phyloP scores from a whole-genome alignment of 2,888 invertebrate species.

The Cephus spinipes region DNA sequence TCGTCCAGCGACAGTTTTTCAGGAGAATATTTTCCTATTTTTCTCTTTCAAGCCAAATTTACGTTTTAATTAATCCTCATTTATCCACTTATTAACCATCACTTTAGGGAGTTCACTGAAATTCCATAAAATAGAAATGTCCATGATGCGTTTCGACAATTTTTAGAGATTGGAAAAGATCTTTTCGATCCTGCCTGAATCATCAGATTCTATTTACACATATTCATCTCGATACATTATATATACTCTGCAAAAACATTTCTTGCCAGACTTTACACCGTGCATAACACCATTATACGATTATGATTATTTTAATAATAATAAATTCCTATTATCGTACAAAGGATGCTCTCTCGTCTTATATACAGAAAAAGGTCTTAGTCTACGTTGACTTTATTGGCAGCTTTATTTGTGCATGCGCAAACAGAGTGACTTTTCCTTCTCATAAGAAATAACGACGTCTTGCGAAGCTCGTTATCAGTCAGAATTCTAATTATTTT shows the following conservation, averaged over 20 bases:
- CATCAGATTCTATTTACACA: neutral
- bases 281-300: neutral
- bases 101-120: too few species aligned
- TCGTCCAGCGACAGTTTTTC: slow-evolving; percentile 1
- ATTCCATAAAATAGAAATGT: too few species aligned
- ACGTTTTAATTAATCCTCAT: too few species aligned
- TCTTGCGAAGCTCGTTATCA: neutral
- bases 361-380: neutral
- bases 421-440: neutral
- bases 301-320: neutral
- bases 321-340: neutral
- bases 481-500: neutral
- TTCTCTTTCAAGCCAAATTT: neutral
- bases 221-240: neutral
- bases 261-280: neutral
- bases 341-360: neutral
- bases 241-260: neutral
- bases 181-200: neutral
- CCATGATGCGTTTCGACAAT: neutral
- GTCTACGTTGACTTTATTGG: neutral
- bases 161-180: neutral
- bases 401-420: neutral
- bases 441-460: neutral
- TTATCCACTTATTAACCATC: too few species aligned
- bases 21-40: slow-evolving; percentile 16